A percentile compares a stretch with the other conserved stretches of the same genome.
phyloP scores from a whole-genome alignment of 2,888 invertebrate species.

The Cryptophagus acutangulus region DNA sequence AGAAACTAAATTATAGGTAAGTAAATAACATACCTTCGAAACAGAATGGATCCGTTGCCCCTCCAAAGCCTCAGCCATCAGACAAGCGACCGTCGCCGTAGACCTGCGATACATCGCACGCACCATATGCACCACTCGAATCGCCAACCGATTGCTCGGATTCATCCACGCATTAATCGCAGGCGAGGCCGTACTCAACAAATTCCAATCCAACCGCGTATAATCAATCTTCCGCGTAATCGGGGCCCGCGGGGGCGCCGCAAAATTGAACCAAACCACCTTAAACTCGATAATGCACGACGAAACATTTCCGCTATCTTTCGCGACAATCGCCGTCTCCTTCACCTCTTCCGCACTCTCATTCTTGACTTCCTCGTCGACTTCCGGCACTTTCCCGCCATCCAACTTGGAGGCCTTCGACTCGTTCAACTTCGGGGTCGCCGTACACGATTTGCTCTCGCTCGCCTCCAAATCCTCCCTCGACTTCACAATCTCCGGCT shows the following conservation, averaged over 20 bases:
- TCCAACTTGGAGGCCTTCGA: constrained; percentile 11
- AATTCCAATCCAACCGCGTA: constrained; percentile 93
- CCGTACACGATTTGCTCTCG: constrained; percentile 25
- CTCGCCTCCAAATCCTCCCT: constrained; percentile 24
- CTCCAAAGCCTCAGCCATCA: constrained; percentile 93
- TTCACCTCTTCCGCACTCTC: constrained; percentile 26
- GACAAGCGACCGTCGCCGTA: constrained; percentile 84
- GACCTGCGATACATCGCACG: constrained; percentile 73
- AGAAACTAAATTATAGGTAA: constrained; percentile 2
- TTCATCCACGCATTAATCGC: constrained; percentile 98
- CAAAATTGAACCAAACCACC: constrained; percentile 95
- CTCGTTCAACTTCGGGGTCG: constrained; percentile 29
- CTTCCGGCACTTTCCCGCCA: constrained; percentile 19
- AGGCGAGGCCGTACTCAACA: constrained; percentile 91
- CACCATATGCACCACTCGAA: constrained; percentile 75
- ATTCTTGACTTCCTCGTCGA: constrained; percentile 19
- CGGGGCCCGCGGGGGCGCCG: constrained; percentile 91
- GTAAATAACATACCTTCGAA: constrained; percentile 57
- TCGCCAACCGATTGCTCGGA: constrained; percentile 85
- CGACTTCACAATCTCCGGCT: constrained; percentile 24
- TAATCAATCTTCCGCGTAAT: constrained; percentile 92
- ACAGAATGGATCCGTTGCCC: constrained; percentile 77
- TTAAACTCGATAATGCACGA: constrained; percentile 85
- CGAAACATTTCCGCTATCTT: constrained; percentile 67
- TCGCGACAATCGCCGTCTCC: constrained; percentile 41